Conservation (phyloP, 2,888 invertebrate species). For the Rotaria socialis region DNA sequence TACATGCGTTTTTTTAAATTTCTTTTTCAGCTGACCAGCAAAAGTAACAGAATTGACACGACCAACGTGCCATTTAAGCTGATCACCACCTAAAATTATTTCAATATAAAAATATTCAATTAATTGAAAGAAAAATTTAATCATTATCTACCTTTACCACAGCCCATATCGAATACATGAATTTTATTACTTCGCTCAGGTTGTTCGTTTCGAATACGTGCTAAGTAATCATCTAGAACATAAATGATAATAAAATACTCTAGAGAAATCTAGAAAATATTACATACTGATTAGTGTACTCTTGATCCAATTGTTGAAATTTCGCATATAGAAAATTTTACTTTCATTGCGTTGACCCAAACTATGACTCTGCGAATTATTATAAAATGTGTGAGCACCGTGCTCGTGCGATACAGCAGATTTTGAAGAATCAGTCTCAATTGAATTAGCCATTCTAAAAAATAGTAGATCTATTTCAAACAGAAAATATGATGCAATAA, state of each 20-base stretch:
- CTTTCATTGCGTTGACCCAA: constrained; percentile 76
- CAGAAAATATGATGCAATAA: too few relatives aligned
- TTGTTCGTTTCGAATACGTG: constrained; percentile 60
- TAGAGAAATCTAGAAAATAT: not conserved
- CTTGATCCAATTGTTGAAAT: constrained; percentile 99
- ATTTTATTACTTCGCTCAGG: not conserved
- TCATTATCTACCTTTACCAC: constrained; percentile 31
- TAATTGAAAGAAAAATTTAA: too few relatives aligned
- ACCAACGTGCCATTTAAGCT: constrained; percentile 85
- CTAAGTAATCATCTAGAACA: constrained; percentile 67
- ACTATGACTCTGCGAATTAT: constrained; percentile 61
- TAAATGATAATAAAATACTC: constrained; percentile 36
- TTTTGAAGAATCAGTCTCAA: not conserved
- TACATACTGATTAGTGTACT: constrained; percentile 76
- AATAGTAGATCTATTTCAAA: not conserved
- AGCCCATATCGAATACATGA: constrained; percentile 44
- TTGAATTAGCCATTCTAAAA: not conserved
- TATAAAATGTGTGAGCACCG: constrained; percentile 21
- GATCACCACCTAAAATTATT: constrained; percentile 74
- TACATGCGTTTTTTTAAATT: not conserved
- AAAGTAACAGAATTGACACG: constrained; percentile 77
- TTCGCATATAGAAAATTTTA: constrained; percentile 84
- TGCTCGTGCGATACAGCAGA: not conserved
- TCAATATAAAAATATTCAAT: too few relatives aligned
- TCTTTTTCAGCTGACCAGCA: constrained; percentile 63